These are phyloP conservation scores for Athetis lepigone DNA, from an alignment of 2,888 invertebrate genomes.

Conservation along the genomic window DNA sequence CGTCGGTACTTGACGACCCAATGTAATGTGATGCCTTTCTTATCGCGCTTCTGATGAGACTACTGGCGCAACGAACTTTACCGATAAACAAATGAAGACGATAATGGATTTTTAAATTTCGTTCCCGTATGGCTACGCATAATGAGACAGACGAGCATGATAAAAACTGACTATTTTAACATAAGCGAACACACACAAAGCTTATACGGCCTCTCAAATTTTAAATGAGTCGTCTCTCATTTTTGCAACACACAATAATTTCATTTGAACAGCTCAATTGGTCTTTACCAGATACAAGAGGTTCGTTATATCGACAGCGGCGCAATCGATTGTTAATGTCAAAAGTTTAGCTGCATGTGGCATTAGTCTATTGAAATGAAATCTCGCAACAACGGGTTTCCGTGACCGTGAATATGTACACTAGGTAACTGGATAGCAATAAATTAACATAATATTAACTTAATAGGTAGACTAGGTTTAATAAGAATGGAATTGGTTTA, in stretches of 20 bases:
- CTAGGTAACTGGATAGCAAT: constrained; percentile 21
- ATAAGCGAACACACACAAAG: not conserved
- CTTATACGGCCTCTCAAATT: constrained; percentile 1
- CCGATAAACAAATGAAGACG: constrained; percentile 39
- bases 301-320: constrained; percentile 42
- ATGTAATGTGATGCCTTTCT: constrained; percentile 58
- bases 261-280: constrained; percentile 38
- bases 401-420: constrained; percentile 55
- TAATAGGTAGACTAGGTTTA: constrained; percentile 3
- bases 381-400: constrained; percentile 51
- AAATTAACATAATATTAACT: constrained; percentile 33
- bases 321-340: constrained; percentile 54
- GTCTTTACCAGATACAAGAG: constrained; percentile 43
- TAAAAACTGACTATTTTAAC: not conserved
- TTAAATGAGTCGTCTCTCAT: constrained; percentile 8
- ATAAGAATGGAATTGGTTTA: constrained; percentile 11
- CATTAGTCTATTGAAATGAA: constrained; percentile 53
- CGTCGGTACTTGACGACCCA: constrained; percentile 49
- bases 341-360: constrained; percentile 50
- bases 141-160: not conserved
- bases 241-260: constrained; percentile 40
- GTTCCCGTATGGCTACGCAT: constrained; percentile 2
- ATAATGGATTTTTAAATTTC: constrained; percentile 13
- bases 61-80: constrained; percentile 48
- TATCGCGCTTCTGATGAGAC: constrained; percentile 61